Percentiles rank a stretch among this genome's conserved stretches.
Conservation (phyloP, 2,888 invertebrate species). For the Agrochola lota region DNA sequence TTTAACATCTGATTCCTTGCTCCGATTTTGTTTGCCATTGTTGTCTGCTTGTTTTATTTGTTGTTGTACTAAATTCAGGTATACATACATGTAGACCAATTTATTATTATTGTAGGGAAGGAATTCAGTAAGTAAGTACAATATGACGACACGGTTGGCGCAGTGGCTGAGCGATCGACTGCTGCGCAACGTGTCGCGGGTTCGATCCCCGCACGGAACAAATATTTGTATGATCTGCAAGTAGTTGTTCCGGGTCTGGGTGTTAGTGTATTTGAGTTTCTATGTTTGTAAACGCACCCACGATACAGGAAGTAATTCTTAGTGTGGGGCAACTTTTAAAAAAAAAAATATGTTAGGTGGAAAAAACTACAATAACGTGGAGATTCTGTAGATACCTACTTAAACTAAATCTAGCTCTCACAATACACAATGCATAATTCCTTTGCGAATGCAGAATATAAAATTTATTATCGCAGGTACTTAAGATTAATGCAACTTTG, state of each 20-base stretch:
- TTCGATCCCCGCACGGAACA: no score
- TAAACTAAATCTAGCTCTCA: neutral
- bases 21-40: conserved; percentile 78
- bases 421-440: neutral
- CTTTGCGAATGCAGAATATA: neutral
- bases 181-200: no score
- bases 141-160: no score
- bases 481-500: conserved; percentile 51
- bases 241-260: no score
- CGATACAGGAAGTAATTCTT: no score
- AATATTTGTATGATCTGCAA: no score
- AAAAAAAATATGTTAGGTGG: no score
- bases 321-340: no score
- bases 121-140: neutral
- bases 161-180: no score
- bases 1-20: conserved; percentile 83
- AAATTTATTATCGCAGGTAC: neutral
- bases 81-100: neutral
- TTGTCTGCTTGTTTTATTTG: conserved; percentile 58
- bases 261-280: no score
- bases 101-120: conserved; percentile 10
- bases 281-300: no score
- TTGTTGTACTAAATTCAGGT: conserved; percentile 26
- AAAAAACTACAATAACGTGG: neutral
- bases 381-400: neutral